A percentile compares a stretch with the other conserved stretches of the same genome.
Evolutionary conservation across 2,113 vertebrate species (phyloP).

Genomic region (Etheostoma cragini): DNA sequence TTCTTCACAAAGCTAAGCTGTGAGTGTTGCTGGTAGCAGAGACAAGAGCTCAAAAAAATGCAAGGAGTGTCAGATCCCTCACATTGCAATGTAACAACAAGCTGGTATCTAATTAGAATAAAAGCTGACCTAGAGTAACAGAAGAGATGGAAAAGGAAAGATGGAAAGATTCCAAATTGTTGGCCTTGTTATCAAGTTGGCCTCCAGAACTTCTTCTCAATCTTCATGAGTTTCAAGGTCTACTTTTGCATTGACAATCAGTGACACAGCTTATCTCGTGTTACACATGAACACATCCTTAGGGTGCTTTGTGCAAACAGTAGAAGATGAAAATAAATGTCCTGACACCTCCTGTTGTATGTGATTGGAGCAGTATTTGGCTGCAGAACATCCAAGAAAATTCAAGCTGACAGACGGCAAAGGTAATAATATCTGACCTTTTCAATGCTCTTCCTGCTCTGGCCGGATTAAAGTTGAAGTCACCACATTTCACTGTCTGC

Average conservation of each 20-base stretch:
- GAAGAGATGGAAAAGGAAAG: not conserved
- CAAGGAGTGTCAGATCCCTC: not conserved
- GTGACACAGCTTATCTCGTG: not conserved
- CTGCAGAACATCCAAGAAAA: not conserved
- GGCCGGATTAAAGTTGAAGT: constrained; percentile 15
- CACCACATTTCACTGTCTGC: constrained; percentile 2
- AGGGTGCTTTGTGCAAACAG: constrained; percentile 1
- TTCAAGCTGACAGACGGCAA: not conserved
- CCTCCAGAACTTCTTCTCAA: not conserved
- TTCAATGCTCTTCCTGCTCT: not conserved
- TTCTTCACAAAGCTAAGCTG: constrained; percentile 39
- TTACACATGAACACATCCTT: not conserved
- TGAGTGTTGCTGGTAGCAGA: constrained; percentile 4
- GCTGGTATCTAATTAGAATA: constrained; percentile 7
- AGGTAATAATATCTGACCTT: constrained; percentile 25
- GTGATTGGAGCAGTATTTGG: not conserved
- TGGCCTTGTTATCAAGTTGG: not conserved
- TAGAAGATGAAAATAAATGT: not conserved
- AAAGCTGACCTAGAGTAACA: constrained; percentile 3
- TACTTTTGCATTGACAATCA: not conserved
- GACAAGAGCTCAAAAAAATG: constrained; percentile 13
- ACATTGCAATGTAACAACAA: constrained; percentile 29
- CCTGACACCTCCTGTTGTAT: not conserved
- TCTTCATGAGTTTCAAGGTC: not conserved
- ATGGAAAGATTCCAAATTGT: not conserved